phyloP scores from a whole-genome alignment of 64 coral and sea anemone species.

The Montipora efflorescens region DNA sequence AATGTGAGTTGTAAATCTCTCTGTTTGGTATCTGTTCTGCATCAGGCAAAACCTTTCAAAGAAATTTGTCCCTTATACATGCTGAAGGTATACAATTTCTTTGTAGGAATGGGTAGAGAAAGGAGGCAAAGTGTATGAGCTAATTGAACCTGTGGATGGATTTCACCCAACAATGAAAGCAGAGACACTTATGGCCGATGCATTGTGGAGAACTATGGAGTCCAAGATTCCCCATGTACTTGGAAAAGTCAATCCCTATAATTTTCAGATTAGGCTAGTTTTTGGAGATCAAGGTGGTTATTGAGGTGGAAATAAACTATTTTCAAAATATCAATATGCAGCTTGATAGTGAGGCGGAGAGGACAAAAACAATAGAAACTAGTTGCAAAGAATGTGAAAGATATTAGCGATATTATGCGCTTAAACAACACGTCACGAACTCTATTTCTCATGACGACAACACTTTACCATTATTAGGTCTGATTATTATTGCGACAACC shows the following conservation, averaged over 20 bases:
- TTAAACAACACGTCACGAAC: no score
- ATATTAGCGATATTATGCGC: no score
- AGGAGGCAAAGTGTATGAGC: constrained; percentile 72
- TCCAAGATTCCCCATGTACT: constrained; percentile 81
- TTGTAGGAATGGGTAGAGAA: constrained; percentile 75
- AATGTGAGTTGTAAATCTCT: no score
- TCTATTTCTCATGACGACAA: no score
- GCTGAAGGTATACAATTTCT: background rate
- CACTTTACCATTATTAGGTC: no score
- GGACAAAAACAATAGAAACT: no score
- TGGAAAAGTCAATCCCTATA: constrained; percentile 87
- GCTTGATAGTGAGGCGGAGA: no score
- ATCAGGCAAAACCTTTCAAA: no score
- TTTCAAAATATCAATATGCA: background rate
- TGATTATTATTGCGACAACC: no score
- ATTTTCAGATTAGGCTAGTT: constrained; percentile 72
- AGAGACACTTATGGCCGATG: constrained; percentile 67
- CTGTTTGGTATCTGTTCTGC: no score
- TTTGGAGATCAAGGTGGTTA: constrained; percentile 99
- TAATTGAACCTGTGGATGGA: constrained; percentile 95
- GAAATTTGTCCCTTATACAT: no score
- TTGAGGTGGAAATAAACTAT: background rate
- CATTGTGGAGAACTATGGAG: constrained; percentile 67
- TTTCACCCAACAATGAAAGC: constrained; percentile 90
- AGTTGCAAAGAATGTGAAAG: no score